Evolutionary conservation across 2,888 invertebrate genomes (phyloP).

Genomic region (Ectobius pallidus): DNA sequence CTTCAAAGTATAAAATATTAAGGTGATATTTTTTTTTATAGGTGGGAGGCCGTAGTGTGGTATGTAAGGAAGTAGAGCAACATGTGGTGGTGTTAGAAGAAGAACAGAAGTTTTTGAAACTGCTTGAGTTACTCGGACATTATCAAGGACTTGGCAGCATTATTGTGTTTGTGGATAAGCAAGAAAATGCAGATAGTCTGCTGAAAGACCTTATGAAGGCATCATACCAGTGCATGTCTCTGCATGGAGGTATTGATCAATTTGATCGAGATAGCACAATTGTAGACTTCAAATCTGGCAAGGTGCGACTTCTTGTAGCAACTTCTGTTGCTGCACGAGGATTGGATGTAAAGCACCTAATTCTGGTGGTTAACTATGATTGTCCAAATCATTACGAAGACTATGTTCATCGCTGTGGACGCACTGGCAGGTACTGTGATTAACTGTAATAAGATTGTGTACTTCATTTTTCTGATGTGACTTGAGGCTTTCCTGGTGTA

Average conservation of each 20-base stretch:
- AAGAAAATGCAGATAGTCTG: conserved; percentile 94
- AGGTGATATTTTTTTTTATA: too few species aligned
- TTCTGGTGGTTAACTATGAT: conserved; percentile 97
- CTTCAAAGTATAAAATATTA: too few species aligned
- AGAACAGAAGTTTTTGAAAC: conserved; percentile 96
- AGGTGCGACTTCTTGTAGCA: conserved; percentile 69
- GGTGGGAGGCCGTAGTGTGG: conserved; percentile 95
- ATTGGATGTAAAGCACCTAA: conserved; percentile 97
- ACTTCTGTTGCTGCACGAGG: conserved; percentile 98
- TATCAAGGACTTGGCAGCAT: conserved; percentile 93
- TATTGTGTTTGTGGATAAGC: conserved; percentile 98
- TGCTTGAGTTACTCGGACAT: conserved; percentile 94
- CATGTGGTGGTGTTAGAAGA: conserved; percentile 93
- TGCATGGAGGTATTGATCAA: conserved; percentile 99
- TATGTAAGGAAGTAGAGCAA: conserved; percentile 97
- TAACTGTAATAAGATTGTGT: not conserved
- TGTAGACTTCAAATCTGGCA: conserved; percentile 94
- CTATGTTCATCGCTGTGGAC: conserved; percentile 96
- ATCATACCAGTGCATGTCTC: conserved; percentile 94
- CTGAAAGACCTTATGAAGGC: conserved; percentile 95
- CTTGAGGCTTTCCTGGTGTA: not conserved
- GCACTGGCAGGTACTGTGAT: conserved; percentile 73
- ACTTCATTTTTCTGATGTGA: too few species aligned
- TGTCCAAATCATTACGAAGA: conserved; percentile 99
- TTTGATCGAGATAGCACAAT: conserved; percentile 98